Evolutionary conservation across 2,113 vertebrate species (phyloP).

Genomic region (Taxidea taxus): DNA sequence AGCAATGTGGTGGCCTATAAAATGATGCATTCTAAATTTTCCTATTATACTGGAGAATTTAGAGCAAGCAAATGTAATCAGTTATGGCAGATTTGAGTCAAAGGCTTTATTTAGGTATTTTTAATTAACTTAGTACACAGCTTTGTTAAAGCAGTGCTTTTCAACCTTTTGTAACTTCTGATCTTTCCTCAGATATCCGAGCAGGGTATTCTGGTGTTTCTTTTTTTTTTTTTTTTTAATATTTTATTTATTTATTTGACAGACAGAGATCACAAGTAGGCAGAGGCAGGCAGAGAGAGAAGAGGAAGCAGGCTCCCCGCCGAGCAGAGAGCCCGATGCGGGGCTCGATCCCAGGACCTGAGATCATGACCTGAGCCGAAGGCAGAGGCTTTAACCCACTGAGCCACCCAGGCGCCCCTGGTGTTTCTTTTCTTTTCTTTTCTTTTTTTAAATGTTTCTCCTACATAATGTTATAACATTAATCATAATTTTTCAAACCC

Average conservation of each 20-base stretch:
- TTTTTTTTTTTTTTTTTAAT: background rate
- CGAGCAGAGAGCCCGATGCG: too few species aligned
- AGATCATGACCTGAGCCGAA: too few species aligned
- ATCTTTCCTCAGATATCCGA: background rate
- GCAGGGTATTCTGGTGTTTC: background rate
- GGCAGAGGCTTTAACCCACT: too few species aligned
- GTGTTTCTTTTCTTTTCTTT: background rate
- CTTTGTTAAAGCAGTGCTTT: background rate
- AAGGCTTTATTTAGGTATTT: slow-evolving; percentile 12
- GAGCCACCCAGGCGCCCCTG: too few species aligned
- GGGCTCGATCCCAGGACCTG: too few species aligned
- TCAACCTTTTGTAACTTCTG: background rate
- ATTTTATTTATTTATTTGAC: too few species aligned
- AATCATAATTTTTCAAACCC: background rate
- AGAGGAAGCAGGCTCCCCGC: too few species aligned
- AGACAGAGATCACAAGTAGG: too few species aligned
- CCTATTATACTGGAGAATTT: background rate
- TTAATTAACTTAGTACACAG: background rate
- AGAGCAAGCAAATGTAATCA: background rate
- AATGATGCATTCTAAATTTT: slow-evolving; percentile 1
- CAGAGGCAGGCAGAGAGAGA: too few species aligned
- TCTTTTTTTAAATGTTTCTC: background rate
- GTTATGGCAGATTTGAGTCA: background rate
- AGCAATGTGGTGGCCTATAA: background rate
- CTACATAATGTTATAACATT: background rate